Evolutionary conservation across 2,113 vertebrate genomes (phyloP), one percentile per base, ranked within the genome.

Genomic region (Rhea pennata): DNA sequence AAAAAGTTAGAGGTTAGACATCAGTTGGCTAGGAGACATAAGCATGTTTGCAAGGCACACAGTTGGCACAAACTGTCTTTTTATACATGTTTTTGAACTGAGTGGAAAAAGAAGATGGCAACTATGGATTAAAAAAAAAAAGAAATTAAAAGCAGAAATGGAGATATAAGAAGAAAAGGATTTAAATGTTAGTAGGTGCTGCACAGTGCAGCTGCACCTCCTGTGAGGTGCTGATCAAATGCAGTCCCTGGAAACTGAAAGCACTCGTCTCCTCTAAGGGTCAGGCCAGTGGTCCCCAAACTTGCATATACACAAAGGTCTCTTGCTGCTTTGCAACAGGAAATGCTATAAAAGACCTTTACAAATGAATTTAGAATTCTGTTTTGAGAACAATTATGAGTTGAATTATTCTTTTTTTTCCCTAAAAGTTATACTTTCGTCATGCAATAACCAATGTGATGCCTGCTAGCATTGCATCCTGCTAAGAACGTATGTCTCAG

Each of bases 1-100:
- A n/a, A 95, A 59, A 82, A 33, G 39, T 2, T 2, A 54, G 36
- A 83, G 36, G 67, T 97, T 72, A 93, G 67, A 42, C 0, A 36
- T 21, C 58, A 65, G 10, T 0, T 7, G 65, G 17, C 0, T 0
- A 71, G 42, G 33, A 80, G 36, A 67, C 24, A 76, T 13, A n/a
- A 44, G 7, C 6, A 11, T 0, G 1, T 50, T 65, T 1, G 0
- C 20, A 66, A 39, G 24, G 31, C 20, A 42, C 44, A 27, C 1
- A 4, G 20, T 50, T n/a, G 19, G 10, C 54, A 53, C 8, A 2
- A 44, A 12, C 4, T 64, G 23, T 53, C 61, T 77, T 86, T 94
- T 66, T 86, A n/a, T 22, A 50, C 0, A 2, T 29, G 0, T 79
- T 94, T 93, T 76, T 31, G 83, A 89, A 79, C 5, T 23, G 51